Base-by-base conservation (phyloP, 2,113 vertebrate species). In the Marmota monax region DNA sequence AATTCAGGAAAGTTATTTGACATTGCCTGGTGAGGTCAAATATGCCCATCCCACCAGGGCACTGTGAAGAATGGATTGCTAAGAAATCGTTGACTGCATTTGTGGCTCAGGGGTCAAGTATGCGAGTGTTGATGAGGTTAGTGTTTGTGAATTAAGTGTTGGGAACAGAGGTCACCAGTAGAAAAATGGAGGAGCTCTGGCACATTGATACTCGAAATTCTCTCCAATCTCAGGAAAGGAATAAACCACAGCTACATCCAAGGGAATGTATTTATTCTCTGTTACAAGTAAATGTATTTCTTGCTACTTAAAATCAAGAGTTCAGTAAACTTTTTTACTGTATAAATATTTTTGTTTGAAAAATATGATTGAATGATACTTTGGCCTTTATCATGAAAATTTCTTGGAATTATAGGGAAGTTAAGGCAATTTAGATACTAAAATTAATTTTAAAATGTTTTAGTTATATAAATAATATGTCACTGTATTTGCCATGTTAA, bases 321-420 rank as follows among this genome's bases (percentile, higher is more conserved):
- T 88, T 80, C 34, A 58, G 39, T 73, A 37, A 85, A 45, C 45
- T 9, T 45, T 45, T 45, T 45, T 45, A 45, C 45, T 45, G 45
- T 45, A 45, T 45, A 51, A 51, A 45, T 95, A 86, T n/a, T 76
- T 93, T 85, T 86, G 32, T 82, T 73, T 70, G 74, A 45, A 76
- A 70, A 78, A 70, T 14, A 39, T 32, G 14, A 56, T 72, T 56
- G n/a, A n/a, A n/a, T n/a, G 22, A 53, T 88, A 93, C 3, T 63
- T 70, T 89, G 72, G 20, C 73, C 34, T 80, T 73, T 69, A 92
- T 69, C 89, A 70, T 67, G 34, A 90, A 34, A 74, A 29, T 79
- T 73, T 88, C 14, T 79, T 89, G 32, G 23, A 39, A 45, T 72
- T 82, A 22, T 34, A 34, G 72, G 29, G 22, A 88, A 48, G 0